Evolutionary conservation across 2,888 invertebrate species (phyloP), one percentile per base, ranked within the genome.

Genomic region (Stenurella melanura): DNA sequence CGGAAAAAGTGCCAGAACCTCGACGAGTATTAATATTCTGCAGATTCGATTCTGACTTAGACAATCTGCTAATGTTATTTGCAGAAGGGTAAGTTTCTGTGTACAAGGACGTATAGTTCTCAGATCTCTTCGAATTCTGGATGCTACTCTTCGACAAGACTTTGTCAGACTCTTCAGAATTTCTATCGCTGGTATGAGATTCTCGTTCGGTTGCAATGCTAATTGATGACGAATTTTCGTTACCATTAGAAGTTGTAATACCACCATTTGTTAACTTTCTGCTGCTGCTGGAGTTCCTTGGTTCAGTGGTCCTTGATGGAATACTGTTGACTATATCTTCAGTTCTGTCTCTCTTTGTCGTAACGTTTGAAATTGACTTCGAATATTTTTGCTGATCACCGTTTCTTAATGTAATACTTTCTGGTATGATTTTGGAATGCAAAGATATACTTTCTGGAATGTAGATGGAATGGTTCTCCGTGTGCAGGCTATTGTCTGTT

Each of bases 371-470:
- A 21, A 15, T 9, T 54, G 42, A 42, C 15, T 15, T 68, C 10
- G 18, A 19, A 26, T 26, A 54, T 57, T 26, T 17, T 54, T 69
- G 18, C 15, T 15, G 19, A 18, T 69, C 12, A 4, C 19, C 6
- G 10, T 19, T 63, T 63, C 26, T 58, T 9, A n/a, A 54, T 15
- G 26, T n/a, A 30, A 21, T 58, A 60, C 11, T 60, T 63, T 73
- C 61, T 66, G 73, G 73, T 75, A 75, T 74, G 50, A 69, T 70
- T 12, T 50, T 73, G 73, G 73, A 73, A 73, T 75, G 75, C 57
- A 2, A 26, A 21, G 58, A 42, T 42, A 26, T 10, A 18, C 1
- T 50, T 60, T 70, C 19, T n/a, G 58, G 58, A 70, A 70, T 61
- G 38, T 74, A 50, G 11, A 21, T 74, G 26, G 73, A 67, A 73